A percentile compares a stretch with the other conserved stretches of the same genome.
Conservation (phyloP, 1,140 invertebrate genomes). For the Drosophila navojoa region DNA sequence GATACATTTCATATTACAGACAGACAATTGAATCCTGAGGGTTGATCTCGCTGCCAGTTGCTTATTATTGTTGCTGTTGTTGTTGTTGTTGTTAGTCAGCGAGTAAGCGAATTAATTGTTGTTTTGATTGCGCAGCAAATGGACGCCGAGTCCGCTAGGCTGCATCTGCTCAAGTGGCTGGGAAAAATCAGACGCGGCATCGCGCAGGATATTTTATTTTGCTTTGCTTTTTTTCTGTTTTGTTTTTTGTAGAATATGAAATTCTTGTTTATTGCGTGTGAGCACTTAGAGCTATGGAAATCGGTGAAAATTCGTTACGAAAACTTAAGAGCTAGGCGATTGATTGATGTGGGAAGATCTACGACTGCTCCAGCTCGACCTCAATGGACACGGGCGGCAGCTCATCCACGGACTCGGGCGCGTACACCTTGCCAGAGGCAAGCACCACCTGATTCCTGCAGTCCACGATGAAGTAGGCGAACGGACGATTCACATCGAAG, state of each 20-base stretch:
- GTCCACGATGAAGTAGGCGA: constrained; percentile 88
- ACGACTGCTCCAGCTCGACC: constrained; percentile 72
- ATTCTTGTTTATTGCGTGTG: constrained; percentile 57
- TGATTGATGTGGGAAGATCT: constrained; percentile 15
- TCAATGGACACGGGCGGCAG: constrained; percentile 63
- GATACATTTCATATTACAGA: constrained; percentile 81
- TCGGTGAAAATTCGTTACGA: constrained; percentile 76
- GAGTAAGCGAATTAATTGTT: constrained; percentile 77
- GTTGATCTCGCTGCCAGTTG: constrained; percentile 36
- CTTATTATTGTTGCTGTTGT: constrained; percentile 26
- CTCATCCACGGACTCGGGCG: constrained; percentile 80
- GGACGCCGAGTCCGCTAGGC: constrained; percentile 8
- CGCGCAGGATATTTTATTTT: not conserved
- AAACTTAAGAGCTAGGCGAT: constrained; percentile 57
- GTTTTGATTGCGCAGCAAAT: constrained; percentile 74
- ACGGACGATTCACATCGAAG: constrained; percentile 88
- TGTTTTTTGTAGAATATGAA: constrained; percentile 53
- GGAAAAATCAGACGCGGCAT: constrained; percentile 51
- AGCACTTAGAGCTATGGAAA: constrained; percentile 33
- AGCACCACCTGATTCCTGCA: constrained; percentile 86
- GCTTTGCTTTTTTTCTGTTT: not conserved
- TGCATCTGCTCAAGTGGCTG: constrained; percentile 58
- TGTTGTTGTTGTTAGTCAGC: constrained; percentile 24
- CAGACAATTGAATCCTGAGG: constrained; percentile 74
- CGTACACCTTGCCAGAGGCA: constrained; percentile 87